Percentiles rank a stretch among this genome's conserved stretches.
Evolutionary conservation across 2,888 invertebrate genomes (phyloP).

Genomic region (Prosapia bicincta): DNA sequence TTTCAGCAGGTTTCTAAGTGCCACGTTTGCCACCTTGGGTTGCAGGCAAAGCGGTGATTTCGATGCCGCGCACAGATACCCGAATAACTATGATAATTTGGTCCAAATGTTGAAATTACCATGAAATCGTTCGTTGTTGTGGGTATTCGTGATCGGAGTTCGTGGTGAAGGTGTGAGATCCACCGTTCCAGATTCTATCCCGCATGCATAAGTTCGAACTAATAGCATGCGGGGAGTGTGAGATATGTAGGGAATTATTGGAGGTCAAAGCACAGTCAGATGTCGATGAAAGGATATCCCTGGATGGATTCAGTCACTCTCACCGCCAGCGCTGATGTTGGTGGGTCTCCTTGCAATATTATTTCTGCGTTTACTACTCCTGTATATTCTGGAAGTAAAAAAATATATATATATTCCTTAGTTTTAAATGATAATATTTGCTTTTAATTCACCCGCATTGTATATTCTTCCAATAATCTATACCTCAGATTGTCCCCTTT

Average conservation of each 20-base stretch:
- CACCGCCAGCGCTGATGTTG: too few species aligned
- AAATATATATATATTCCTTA: too few species aligned
- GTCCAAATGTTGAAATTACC: slow-evolving; percentile 29
- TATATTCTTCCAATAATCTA: too few species aligned
- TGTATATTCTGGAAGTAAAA: too few species aligned
- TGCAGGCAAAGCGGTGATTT: slow-evolving; percentile 6
- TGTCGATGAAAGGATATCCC: too few species aligned
- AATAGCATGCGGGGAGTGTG: not conserved
- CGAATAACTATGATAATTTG: slow-evolving; percentile 28
- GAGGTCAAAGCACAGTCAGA: too few species aligned
- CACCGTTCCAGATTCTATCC: not conserved
- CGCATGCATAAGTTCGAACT: not conserved
- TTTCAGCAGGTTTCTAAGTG: not conserved
- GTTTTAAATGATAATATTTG: too few species aligned
- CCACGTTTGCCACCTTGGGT: not conserved
- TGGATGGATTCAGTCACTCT: too few species aligned
- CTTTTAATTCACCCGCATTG: too few species aligned
- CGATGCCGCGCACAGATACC: slow-evolving; percentile 6
- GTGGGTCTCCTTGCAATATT: too few species aligned
- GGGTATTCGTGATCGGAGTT: slow-evolving; percentile 13
- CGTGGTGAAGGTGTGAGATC: slow-evolving; percentile 25
- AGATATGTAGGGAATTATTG: not conserved
- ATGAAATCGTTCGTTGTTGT: slow-evolving; percentile 21
- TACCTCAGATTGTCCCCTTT: too few species aligned
- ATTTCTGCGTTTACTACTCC: too few species aligned